phyloP scores from a whole-genome alignment of 2,888 invertebrate genomes.

The Scaeva pyrastri region DNA sequence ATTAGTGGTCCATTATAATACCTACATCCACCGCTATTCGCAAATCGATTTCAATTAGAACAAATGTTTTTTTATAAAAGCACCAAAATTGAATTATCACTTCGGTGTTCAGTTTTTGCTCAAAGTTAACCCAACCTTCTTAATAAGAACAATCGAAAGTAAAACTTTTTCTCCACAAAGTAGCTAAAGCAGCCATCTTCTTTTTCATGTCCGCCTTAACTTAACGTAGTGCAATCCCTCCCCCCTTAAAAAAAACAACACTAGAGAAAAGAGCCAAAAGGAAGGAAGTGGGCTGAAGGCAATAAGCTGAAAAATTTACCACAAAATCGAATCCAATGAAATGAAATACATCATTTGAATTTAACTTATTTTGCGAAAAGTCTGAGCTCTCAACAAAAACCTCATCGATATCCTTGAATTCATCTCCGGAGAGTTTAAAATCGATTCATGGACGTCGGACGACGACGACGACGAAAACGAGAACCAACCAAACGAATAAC shows the following conservation, averaged over 20 bases:
- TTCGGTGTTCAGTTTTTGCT: constrained; percentile 17
- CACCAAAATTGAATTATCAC: constrained; percentile 51
- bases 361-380: constrained; percentile 53
- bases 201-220: background rate
- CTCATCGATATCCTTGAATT: constrained; percentile 66
- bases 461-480: background rate
- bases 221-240: background rate
- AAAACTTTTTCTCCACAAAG: constrained; percentile 35
- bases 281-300: constrained; percentile 36
- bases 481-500: constrained; percentile 19
- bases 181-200: background rate
- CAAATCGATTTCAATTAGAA: constrained; percentile 50
- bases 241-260: background rate
- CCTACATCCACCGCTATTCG: background rate
- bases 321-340: constrained; percentile 43
- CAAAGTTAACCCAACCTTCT: constrained; percentile 45
- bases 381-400: constrained; percentile 62
- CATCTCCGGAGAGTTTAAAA: constrained; percentile 60
- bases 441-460: too few relatives aligned
- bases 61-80: constrained; percentile 18
- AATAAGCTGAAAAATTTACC: constrained; percentile 48
- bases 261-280: background rate
- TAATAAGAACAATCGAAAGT: constrained; percentile 45
- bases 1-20: constrained; percentile 40
- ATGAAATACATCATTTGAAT: constrained; percentile 69